Evolutionary conservation across 2,797 vertebrate genomes (phyloP), one percentile per base, ranked within the genome.

Genomic region (Melanotaenia nigrans): DNA sequence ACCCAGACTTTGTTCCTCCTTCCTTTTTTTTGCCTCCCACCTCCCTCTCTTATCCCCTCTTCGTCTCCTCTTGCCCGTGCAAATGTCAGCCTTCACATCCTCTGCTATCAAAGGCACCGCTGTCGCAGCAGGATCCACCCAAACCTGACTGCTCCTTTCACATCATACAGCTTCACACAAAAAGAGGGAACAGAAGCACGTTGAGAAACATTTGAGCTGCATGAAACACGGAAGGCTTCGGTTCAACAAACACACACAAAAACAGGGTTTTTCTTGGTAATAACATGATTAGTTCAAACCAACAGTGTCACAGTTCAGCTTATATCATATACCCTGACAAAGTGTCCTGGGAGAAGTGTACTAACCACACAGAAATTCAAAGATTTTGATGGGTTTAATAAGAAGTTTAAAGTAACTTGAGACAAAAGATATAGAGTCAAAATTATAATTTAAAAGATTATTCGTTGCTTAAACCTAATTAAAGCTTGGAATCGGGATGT

Each of bases 51-150:
- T 49, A 59, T 45, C 10, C 49, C 30, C 28, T 28, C 22, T 32
- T n/a, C 56, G 5, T 10, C 57, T 16, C 63, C 63, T 42, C 74
- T 49, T 12, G 47, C 55, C 68, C 45, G 25, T 75, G 68, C 68
- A 90, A 90, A 91, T 90, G 88, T 84, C 86, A 89, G 61, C 85
- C 82, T 85, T 89, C 86, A 82, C 81, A 84, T 87, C 78, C 58
- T 75, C 80, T 78, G 74, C 81, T 75, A 84, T 90, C 86, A 90
- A 85, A 87, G 81, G 63, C 70, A 53, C 67, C 22, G 33, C 66
- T 4, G 66, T 71, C 74, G 7, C 88, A 85, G 83, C 84, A 55
- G 85, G 84, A 85, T 67, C 83, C 74, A 42, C 64, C 60, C 58
- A 0, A 73, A 77, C 59, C 73, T 73, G 80, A 79, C 86, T 79